Base-by-base conservation (phyloP, 2,797 vertebrate species). In the Enteromius unitaeniatus region DNA sequence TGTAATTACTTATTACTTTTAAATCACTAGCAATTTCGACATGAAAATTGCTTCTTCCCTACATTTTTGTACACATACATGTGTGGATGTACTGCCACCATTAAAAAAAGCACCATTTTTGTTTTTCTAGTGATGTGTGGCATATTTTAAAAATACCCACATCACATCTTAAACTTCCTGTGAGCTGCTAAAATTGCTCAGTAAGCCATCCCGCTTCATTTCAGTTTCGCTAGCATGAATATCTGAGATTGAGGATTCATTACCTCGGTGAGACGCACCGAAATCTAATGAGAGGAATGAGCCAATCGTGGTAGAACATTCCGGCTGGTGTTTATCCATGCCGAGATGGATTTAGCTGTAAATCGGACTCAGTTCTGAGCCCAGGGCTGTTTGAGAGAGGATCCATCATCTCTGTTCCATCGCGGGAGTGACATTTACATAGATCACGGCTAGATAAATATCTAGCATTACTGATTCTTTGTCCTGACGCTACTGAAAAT, bases 381-480 rank as follows among this genome's bases (percentile, higher is more conserved):
- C 77, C 47, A 65, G 82, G 73, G 84, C 60, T 78, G 69, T 82
- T 80, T 37, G 82, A 82, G 72, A 49, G 68, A 49, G 58, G 80
- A 79, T 87, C 81, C 75, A 72, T 88, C 85, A 86, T 85, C 79
- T 87, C 86, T 37, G 51, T 83, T 45, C 80, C 26, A 64, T 81
- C 21, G 45, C n/a, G 2, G 45, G 17, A 78, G 77, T 78, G 84
- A 87, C 86, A 74, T 81, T 73, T 81, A 82, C 68, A 84, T 83
- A 83, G 77, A 87, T 89, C 85, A 86, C 77, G 5, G 65, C 79
- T 55, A 80, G 83, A 86, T 86, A 83, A 82, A 73, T 53, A 82
- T 85, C 85, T 86, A 79, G 73, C 82, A 55, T 69, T 47, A 34
- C 60, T 11, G 77, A 64, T 70, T 76, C 62, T 79, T 68, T 80